A percentile compares a stretch with the other conserved stretches of the same genome.
Evolutionary conservation across 2,888 invertebrate genomes (phyloP).

Genomic region (Ichneumoninae sp.): DNA sequence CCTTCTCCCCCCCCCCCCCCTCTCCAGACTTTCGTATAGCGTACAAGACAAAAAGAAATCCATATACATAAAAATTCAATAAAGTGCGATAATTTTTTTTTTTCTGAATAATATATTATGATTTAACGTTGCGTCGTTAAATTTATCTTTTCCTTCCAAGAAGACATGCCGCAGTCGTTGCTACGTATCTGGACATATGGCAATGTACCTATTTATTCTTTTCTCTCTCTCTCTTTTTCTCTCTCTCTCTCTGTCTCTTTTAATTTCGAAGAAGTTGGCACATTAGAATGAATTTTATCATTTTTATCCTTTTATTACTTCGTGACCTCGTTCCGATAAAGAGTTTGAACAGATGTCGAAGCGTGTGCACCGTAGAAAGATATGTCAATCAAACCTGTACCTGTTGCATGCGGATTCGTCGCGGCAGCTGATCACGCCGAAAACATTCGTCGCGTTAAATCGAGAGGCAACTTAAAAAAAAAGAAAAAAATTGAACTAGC

Average conservation of each 20-base stretch:
- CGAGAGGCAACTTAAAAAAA: conserved; percentile 1
- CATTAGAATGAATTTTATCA: conserved; percentile 78
- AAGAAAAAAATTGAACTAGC: conserved; percentile 5
- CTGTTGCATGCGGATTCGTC: conserved; percentile 71
- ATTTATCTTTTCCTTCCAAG: conserved; percentile 70
- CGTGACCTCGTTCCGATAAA: conserved; percentile 44
- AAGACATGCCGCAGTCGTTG: conserved; percentile 74
- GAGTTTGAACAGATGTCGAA: conserved; percentile 71
- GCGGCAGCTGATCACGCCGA: conserved; percentile 70
- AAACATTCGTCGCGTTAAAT: conserved; percentile 38
- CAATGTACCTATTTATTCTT: conserved; percentile 57
- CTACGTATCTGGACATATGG: conserved; percentile 65
- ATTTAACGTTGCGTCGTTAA: conserved; percentile 75
- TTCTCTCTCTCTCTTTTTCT: conserved; percentile 9
- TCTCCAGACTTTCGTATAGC: conserved; percentile 67
- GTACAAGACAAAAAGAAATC: conserved; percentile 78
- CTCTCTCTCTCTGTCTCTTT: conserved; percentile 20
- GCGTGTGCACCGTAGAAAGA: conserved; percentile 80
- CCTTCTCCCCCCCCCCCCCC: conserved; percentile 67
- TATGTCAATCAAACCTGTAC: conserved; percentile 79
- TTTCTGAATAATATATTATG: conserved; percentile 69
- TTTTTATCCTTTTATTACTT: conserved; percentile 65
- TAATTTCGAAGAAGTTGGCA: conserved; percentile 80
- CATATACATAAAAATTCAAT: conserved; percentile 76
- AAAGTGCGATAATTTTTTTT: conserved; percentile 73